Percentiles rank a stretch among this genome's conserved stretches.
Conservation (phyloP, 2,113 vertebrate genomes). For the Rafetus swinhoei region DNA sequence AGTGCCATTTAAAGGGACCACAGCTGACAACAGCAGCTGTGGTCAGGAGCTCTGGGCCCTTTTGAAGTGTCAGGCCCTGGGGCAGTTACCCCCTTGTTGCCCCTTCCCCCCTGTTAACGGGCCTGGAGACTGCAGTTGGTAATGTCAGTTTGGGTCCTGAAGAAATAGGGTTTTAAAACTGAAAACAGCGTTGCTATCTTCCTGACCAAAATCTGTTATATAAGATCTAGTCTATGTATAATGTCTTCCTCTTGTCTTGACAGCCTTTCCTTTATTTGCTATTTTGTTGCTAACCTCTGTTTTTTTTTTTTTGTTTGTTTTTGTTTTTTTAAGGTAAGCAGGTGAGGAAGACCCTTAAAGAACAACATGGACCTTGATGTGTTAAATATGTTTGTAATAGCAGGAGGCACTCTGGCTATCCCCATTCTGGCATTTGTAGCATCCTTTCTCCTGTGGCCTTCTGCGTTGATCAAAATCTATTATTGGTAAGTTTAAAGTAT, state of each 20-base stretch:
- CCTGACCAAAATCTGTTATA: not conserved
- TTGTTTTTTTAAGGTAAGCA: constrained; percentile 28
- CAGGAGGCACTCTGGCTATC: constrained; percentile 85
- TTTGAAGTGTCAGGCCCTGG: too few species aligned
- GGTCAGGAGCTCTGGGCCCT: too few species aligned
- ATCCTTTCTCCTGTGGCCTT: constrained; percentile 89
- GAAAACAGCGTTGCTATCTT: not conserved
- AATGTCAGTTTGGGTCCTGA: not conserved
- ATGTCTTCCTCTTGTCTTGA: not conserved
- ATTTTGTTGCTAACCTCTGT: not conserved
- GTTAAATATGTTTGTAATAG: constrained; percentile 88
- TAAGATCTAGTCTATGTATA: not conserved
- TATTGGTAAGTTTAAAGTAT: constrained; percentile 86
- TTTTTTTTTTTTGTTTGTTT: too few species aligned
- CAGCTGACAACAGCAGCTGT: too few species aligned
- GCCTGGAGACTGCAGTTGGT: not conserved
- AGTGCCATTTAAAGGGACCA: too few species aligned
- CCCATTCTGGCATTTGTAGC: constrained; percentile 88
- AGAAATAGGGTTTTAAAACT: constrained; percentile 23
- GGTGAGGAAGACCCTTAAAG: not conserved
- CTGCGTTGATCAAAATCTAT: constrained; percentile 86
- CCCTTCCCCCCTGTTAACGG: too few species aligned
- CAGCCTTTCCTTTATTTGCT: not conserved
- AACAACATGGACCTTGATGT: constrained; percentile 88
- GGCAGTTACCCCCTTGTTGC: too few species aligned